Evolutionary conservation across 1,140 invertebrate genomes (phyloP).

Genomic region (Melitaea cinxia): DNA sequence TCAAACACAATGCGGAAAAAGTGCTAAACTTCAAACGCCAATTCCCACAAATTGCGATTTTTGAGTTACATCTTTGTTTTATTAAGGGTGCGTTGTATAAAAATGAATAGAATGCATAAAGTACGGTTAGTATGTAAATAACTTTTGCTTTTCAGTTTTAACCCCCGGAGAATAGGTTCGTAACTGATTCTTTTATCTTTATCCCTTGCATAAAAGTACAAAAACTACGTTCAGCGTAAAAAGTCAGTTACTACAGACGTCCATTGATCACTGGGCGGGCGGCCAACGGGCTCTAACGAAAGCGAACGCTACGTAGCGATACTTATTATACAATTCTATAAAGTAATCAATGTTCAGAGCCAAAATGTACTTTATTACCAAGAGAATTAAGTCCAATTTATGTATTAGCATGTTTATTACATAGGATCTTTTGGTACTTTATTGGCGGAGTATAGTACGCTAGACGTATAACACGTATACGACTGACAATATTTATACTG

Average conservation of each 20-base stretch:
- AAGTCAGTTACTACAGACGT: constrained; percentile 69
- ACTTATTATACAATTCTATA: constrained; percentile 22
- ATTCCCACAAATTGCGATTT: too few species aligned
- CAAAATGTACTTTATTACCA: constrained; percentile 12
- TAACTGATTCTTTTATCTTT: constrained; percentile 41
- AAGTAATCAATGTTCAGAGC: not conserved
- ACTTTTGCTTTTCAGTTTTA: constrained; percentile 19
- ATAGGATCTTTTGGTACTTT: constrained; percentile 31
- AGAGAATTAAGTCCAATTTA: constrained; percentile 20
- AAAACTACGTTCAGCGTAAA: constrained; percentile 67
- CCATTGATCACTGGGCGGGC: constrained; percentile 72
- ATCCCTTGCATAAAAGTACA: constrained; percentile 51
- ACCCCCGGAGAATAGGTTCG: constrained; percentile 22
- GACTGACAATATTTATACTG: constrained; percentile 55
- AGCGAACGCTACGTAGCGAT: constrained; percentile 62
- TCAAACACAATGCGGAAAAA: too few species aligned
- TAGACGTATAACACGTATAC: constrained; percentile 42
- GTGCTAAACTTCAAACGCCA: too few species aligned
- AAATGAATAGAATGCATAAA: not conserved
- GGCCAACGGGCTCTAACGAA: constrained; percentile 65
- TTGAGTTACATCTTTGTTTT: too few species aligned
- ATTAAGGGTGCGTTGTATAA: too few species aligned
- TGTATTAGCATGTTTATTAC: not conserved
- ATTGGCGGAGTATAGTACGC: constrained; percentile 34
- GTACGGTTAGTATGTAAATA: not conserved